Base-by-base conservation (phyloP, 2,113 vertebrate genomes). In the Gadus macrocephalus region DNA sequence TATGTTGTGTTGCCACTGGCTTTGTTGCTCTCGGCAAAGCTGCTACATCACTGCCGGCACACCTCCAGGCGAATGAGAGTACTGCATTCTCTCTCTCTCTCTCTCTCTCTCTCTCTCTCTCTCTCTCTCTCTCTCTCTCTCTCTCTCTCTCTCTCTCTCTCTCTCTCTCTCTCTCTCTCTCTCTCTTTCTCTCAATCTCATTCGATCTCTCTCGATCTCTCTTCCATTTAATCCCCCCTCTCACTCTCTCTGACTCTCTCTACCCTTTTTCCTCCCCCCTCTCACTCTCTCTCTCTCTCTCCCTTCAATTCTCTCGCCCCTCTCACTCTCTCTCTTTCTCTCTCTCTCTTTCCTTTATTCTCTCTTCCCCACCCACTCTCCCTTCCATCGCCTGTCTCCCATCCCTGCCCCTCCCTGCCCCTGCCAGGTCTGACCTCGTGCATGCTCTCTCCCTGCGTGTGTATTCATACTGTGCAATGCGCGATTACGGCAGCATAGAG, bases 21-120 rank as follows among this genome's bases (percentile, higher is more conserved):
- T 22, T 16, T 27, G 42, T 28, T 25, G 15, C 27, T 19, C 28
- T 62, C 0, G 2, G 27, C 31, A 35, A 35, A 35, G 31, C 31
- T 35, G 31, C 31, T 35, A 35, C 2, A 35, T 35, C 31, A 35
- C 56, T 28, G 15, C 71, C 75, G 69, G 77, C 35, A 0, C 65
- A 81, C 64, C 80, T 81, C 75, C 67, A 62, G 70, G 69, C n/a
- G 74, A 81, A 75, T 77, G 79, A 87, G 75, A 73, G n/a, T 17
- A 22, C 70, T 17, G 70, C 49, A 65, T 64, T 60, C 49, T 17
- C 11, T 4, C 20, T 59, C 19, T 17, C 53, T 65, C 70, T 15
- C 66, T 63, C 71, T 59, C 35, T 53, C 62, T 19, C 68, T 14
- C 70, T 74, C 67, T 49, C 64, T 68, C 62, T 65, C 55, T 76